These are phyloP conservation scores for Erebia palarica DNA, from an alignment of 2,888 invertebrate species.

Conservation along the genomic window DNA sequence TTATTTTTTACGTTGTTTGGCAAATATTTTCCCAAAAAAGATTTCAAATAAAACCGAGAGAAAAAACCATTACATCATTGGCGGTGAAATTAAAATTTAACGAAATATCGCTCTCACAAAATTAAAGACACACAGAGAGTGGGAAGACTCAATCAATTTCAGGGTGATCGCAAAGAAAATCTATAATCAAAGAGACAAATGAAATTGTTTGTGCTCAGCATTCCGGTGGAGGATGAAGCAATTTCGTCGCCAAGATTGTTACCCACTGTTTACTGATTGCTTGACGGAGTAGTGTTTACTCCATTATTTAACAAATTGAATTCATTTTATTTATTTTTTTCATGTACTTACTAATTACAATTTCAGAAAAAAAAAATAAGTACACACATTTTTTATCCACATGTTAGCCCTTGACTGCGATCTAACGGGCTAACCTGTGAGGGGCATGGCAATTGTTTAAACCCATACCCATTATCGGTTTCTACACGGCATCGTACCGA, in stretches of 20 bases:
- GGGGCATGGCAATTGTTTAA: no score
- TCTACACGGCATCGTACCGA: no score
- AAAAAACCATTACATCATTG: not conserved
- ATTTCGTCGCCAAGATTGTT: constrained; percentile 22
- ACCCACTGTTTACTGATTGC: constrained; percentile 11
- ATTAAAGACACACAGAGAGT: constrained; percentile 15
- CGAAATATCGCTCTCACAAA: not conserved
- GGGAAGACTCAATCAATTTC: constrained; percentile 21
- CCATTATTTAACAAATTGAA: not conserved
- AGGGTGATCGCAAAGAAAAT: constrained; percentile 16
- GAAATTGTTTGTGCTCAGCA: constrained; percentile 20
- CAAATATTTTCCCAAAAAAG: not conserved
- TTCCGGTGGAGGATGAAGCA: constrained; percentile 12
- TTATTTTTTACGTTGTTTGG: not conserved
- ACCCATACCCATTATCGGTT: no score
- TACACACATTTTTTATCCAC: no score
- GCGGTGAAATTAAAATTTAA: constrained; percentile 1
- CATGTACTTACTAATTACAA: not conserved
- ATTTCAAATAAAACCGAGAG: not conserved
- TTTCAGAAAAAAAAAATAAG: no score
- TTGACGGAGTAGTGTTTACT: constrained; percentile 14
- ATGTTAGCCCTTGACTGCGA: no score
- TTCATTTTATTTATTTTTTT: not conserved
- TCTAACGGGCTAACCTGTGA: no score
- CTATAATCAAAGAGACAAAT: constrained; percentile 23